Evolutionary conservation across 2,113 vertebrate genomes (phyloP).

Genomic region (Ictalurus furcatus): DNA sequence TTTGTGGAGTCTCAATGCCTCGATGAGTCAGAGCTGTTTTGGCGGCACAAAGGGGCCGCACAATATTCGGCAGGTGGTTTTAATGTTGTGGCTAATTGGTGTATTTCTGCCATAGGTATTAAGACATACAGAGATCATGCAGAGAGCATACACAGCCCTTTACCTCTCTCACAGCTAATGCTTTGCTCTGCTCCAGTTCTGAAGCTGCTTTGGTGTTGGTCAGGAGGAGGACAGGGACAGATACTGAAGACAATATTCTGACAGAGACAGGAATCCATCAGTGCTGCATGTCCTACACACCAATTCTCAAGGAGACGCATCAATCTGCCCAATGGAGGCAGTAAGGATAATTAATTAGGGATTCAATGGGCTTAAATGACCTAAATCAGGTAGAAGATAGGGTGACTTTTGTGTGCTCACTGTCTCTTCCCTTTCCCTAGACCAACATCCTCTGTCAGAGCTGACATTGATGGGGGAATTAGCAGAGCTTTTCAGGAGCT

Average conservation of each 20-base stretch:
- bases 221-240: constrained; percentile 65
- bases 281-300: constrained; percentile 69
- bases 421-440: constrained; percentile 8
- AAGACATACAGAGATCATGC: neutral
- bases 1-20: too few species aligned
- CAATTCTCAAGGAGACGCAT: constrained; percentile 83
- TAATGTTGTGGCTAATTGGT: too few species aligned
- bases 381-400: constrained; percentile 76
- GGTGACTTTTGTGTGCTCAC: constrained; percentile 57
- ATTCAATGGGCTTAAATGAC: constrained; percentile 82
- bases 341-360: constrained; percentile 78
- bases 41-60: too few species aligned
- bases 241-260: constrained; percentile 70
- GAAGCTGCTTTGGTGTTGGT: constrained; percentile 38
- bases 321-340: constrained; percentile 74
- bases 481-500: constrained; percentile 28
- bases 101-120: too few species aligned
- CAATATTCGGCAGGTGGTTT: too few species aligned
- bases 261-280: constrained; percentile 62
- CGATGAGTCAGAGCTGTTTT: too few species aligned
- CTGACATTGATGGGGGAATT: constrained; percentile 43
- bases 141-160: neutral
- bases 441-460: constrained; percentile 18
- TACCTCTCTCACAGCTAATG: constrained; percentile 32
- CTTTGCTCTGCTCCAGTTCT: constrained; percentile 45